Evolutionary conservation across 2,888 invertebrate genomes (phyloP), one percentile per base, ranked within the genome.

Genomic region (Xiphydria camelus): DNA sequence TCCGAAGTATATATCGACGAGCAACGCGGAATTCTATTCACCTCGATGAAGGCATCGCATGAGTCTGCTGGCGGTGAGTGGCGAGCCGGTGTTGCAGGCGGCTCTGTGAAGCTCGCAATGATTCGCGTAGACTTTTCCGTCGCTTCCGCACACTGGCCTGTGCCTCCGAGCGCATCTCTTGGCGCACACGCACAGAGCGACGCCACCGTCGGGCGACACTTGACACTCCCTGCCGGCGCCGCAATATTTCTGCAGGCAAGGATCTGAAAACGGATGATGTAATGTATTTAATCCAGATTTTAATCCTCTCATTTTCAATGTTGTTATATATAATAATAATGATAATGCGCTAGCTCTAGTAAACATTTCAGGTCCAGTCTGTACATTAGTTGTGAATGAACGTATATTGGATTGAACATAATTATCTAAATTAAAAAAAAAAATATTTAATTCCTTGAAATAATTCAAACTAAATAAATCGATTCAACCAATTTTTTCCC

Each of bases 41-140:
- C 55, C 57, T 41, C 57, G 52, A 48, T 62, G 66, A 2, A 72
- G 58, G 40, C 72, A 72, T 54, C 72, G 59, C 64, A 71, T 67
- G 18, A 72, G 63, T 41, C 70, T 62, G 49, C 72, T 70, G 37
- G 68, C 80, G 38, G 79, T 78, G 54, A 86, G 80, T 52, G 78
- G 75, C 6, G 76, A 76, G 20, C 78, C 77, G 21, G 78, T 73
- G 33, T 81, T 71, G 69, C 86, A 86, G 12, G 84, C 82, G 2
- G 83, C 79, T 42, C 82, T 77, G 62, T 85, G 85, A 22, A 86
- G 76, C 61, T 85, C 84, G 70, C 86, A 86, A 68, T 85, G 85
- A 71, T 83, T 86, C 35, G 80, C 79, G 68, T 86, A 86, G 47
- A 84, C 78, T 59, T 79, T 79, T n/a, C 84, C 85, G 64, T 86